Evolutionary conservation across 2,888 invertebrate species (phyloP).

Genomic region (Xiphydria camelus): DNA sequence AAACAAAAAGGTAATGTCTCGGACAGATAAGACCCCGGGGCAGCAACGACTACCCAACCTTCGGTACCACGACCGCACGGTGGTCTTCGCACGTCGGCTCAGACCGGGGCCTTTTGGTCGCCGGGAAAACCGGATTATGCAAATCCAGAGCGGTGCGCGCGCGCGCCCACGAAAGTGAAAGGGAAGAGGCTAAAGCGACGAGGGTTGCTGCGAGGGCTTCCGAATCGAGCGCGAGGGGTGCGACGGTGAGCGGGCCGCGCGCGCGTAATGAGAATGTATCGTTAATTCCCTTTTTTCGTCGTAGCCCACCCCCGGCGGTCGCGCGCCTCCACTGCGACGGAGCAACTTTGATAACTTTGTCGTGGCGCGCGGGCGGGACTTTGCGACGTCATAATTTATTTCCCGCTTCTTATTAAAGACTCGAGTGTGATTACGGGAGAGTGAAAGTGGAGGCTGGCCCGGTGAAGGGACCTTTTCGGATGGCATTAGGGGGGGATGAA

Average conservation of each 20-base stretch:
- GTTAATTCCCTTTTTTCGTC: conserved; percentile 5
- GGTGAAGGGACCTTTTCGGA: too few species aligned
- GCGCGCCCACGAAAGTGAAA: conserved; percentile 12
- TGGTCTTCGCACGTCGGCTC: not conserved
- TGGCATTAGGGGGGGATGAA: too few species aligned
- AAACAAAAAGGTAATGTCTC: not conserved
- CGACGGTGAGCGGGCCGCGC: too few species aligned
- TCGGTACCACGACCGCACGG: too few species aligned
- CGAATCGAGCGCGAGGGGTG: too few species aligned
- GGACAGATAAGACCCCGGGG: not conserved
- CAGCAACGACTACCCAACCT: too few species aligned
- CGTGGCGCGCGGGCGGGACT: conserved; percentile 2
- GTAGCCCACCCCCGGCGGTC: not conserved
- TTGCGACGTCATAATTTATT: conserved; percentile 12
- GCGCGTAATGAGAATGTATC: conserved; percentile 15
- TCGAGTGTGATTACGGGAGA: not conserved
- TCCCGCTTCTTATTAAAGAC: conserved; percentile 13
- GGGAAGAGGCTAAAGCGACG: conserved; percentile 9
- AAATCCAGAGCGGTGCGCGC: conserved; percentile 17
- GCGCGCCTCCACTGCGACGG: too few species aligned
- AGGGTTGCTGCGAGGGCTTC: conserved; percentile 10
- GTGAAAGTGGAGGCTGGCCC: not conserved
- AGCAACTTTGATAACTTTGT: not conserved
- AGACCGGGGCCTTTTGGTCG: conserved; percentile 13
- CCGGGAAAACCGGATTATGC: conserved; percentile 29